Conservation (phyloP, 2,888 invertebrate species). For the Dione juno region DNA sequence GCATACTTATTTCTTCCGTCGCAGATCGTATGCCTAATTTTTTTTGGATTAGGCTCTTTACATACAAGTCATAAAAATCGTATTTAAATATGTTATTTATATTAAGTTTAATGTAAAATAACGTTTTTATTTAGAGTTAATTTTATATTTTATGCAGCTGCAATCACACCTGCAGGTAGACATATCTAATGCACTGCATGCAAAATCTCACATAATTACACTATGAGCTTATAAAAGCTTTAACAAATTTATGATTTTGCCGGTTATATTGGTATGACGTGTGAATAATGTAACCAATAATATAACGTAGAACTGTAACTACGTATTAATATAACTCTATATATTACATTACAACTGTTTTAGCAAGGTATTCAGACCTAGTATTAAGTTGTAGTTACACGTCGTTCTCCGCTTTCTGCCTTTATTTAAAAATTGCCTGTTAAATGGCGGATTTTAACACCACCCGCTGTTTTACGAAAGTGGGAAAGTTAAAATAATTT, state of each 20-base stretch:
- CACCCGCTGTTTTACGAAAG: too few relatives aligned
- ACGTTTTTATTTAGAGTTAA: conserved; percentile 66
- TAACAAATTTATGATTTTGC: neutral
- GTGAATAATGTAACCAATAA: neutral
- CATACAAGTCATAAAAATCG: neutral
- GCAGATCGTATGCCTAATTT: neutral
- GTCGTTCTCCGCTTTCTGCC: too few relatives aligned
- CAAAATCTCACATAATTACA: conserved; percentile 51
- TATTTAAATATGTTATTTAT: neutral
- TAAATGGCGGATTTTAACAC: too few relatives aligned
- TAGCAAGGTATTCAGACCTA: too few relatives aligned
- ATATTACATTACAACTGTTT: too few relatives aligned
- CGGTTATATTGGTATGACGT: neutral
- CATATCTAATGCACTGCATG: conserved; percentile 58
- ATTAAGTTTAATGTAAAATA: neutral
- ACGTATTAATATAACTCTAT: neutral
- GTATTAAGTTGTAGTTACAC: too few relatives aligned
- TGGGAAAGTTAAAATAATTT: too few relatives aligned
- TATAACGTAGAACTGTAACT: neutral
- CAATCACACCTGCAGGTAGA: conserved; percentile 61
- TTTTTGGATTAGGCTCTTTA: neutral
- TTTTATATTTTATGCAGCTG: conserved; percentile 63
- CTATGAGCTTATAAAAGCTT: conserved; percentile 34
- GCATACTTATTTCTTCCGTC: too few relatives aligned
- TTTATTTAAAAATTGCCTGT: too few relatives aligned